Evolutionary conservation across 2,888 invertebrate genomes (phyloP), one percentile per base, ranked within the genome.

Genomic region (Suillia variegata): DNA sequence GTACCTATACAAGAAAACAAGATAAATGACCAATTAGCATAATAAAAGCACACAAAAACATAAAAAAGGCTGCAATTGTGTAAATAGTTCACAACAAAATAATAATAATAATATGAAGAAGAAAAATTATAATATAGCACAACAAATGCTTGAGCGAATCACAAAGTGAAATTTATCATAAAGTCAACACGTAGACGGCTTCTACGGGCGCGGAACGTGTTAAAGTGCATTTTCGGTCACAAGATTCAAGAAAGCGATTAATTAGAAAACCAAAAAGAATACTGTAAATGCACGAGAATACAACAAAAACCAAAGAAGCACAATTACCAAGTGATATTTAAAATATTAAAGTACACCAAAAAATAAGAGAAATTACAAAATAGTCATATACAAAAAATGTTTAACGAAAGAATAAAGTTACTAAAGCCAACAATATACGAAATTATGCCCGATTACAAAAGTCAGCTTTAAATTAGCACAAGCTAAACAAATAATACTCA

Each of bases 1-100:
- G 8, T 13, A n/a, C 38, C 5, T n/a, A 38, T 38, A n/a, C 38
- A n/a, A 38, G 13, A 8, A 13, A n/a, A 38, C 6, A 20, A 57
- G 56, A 62, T 61, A 61, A 59, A 56, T 56, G 61, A 59, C 59
- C 58, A 62, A 65, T 63, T 65, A 63, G 61, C 62, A 62, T 61
- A 61, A 62, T 47, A 61, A 59, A n/a, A 59, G 57, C 10, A 26
- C n/a, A 20, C 49, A 21, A 42, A 52, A 22, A 38, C 4, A 38
- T 47, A 38, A 50, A 20, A 31, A 31, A 31, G 24, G 21, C 38
- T n/a, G n/a, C n/a, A 5, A 38, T 60, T 22, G 63, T 59, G 63
- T 56, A 54, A 67, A 65, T 54, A 64, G 62, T 62, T 10, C 38
- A 54, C 38, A 4, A 4, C 45, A 54, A 66, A 67, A 66, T 66